phyloP scores from a whole-genome alignment of 1,140 invertebrate species.

The Bilobella aurantiaca region DNA sequence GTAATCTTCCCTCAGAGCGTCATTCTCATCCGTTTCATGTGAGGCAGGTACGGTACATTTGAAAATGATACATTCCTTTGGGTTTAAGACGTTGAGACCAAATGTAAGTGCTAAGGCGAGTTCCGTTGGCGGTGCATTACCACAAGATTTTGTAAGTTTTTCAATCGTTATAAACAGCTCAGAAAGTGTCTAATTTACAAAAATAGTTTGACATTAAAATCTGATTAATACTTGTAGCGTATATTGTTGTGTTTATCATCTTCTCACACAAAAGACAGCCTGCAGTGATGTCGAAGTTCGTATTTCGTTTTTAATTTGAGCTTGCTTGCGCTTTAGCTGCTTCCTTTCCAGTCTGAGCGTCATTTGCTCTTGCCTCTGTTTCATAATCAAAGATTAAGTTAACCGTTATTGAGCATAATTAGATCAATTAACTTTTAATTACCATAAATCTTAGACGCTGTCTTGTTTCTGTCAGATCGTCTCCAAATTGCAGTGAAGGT shows the following conservation, averaged over 20 bases:
- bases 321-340: neutral
- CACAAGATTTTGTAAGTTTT: too few relatives aligned
- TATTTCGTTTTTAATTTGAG: neutral
- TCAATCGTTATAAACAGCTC: too few relatives aligned
- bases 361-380: neutral
- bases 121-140: too few relatives aligned
- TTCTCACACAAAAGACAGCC: neutral
- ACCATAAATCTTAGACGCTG: neutral
- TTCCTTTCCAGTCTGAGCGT: neutral
- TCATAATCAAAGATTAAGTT: too few relatives aligned
- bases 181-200: too few relatives aligned
- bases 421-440: neutral
- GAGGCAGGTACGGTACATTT: neutral
- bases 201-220: neutral
- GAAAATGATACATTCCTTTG: conserved; percentile 24
- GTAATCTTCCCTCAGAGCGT: neutral
- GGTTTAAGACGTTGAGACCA: conserved; percentile 16
- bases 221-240: neutral
- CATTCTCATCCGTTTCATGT: too few relatives aligned
- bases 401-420: neutral
- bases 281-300: neutral
- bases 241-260: neutral
- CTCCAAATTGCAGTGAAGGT: neutral
- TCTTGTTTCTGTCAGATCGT: neutral
- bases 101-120: conserved; percentile 13